A percentile compares a stretch with the other conserved stretches of the same genome.
Evolutionary conservation across 2,113 vertebrate genomes (phyloP).

Genomic region (Copsychus sechellarum): DNA sequence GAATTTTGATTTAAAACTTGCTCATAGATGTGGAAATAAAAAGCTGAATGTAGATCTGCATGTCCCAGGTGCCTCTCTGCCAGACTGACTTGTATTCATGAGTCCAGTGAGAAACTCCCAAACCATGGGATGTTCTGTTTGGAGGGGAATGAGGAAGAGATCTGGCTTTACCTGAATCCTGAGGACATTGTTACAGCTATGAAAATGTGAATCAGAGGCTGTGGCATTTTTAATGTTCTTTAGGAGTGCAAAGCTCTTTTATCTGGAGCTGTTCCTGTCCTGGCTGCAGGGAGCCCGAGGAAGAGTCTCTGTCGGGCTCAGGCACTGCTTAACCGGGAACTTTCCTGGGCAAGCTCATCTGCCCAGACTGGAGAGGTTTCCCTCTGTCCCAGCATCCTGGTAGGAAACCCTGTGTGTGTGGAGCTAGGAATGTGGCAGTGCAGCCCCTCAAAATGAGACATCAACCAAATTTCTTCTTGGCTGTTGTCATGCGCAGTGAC

Average conservation of each 20-base stretch:
- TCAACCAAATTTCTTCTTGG: not conserved
- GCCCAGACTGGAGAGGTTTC: not conserved
- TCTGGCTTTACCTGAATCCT: not conserved
- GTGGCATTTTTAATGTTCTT: not conserved
- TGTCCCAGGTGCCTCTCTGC: not conserved
- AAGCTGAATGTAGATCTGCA: not conserved
- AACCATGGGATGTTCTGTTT: not conserved
- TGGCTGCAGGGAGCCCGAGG: not conserved
- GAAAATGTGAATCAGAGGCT: not conserved
- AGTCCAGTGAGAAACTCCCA: not conserved
- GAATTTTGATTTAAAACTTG: not conserved
- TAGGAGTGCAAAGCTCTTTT: not conserved
- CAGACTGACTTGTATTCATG: not conserved
- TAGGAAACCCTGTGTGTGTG: not conserved
- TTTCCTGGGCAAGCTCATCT: not conserved
- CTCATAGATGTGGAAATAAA: not conserved
- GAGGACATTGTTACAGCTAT: not conserved
- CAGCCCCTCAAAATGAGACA: not conserved
- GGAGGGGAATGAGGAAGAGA: not conserved
- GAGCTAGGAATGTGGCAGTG: not conserved
- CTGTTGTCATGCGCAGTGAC: not conserved
- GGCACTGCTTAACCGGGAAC: not conserved
- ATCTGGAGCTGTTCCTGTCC: not conserved
- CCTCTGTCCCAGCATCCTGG: not conserved
- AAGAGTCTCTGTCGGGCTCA: fast-evolving